Evolutionary conservation across 2,888 invertebrate genomes (phyloP).

Genomic region (Drosophila trichaetosa): DNA sequence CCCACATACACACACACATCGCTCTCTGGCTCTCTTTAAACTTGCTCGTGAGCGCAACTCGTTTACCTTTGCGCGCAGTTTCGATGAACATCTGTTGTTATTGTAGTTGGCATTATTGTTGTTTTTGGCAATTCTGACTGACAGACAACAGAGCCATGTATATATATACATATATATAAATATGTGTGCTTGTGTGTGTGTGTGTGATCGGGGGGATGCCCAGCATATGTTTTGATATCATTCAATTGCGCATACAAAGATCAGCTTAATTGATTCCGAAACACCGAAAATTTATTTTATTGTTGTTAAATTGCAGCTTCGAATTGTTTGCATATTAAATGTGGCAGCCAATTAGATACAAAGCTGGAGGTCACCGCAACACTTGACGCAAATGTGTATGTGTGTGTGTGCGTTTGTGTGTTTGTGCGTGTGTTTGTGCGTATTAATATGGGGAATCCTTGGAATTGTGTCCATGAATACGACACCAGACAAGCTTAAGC

Average conservation of each 20-base stretch:
- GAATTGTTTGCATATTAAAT: conserved; percentile 41
- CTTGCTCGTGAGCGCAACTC: conserved; percentile 65
- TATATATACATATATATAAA: conserved; percentile 5
- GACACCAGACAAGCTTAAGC: background rate
- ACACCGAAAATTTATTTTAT: conserved; percentile 41
- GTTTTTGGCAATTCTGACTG: conserved; percentile 65
- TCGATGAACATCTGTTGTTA: conserved; percentile 68
- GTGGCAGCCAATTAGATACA: conserved; percentile 42
- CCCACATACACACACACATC: conserved; percentile 53
- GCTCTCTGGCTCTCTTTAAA: conserved; percentile 47
- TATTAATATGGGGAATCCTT: conserved; percentile 27
- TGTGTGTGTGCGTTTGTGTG: background rate
- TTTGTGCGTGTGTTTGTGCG: background rate
- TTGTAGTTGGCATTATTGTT: conserved; percentile 57
- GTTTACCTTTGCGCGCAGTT: conserved; percentile 72
- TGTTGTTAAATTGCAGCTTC: conserved; percentile 50
- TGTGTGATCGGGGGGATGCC: conserved; percentile 7
- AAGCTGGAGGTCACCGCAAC: conserved; percentile 42
- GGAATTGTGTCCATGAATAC: conserved; percentile 9
- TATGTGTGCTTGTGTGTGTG: background rate
- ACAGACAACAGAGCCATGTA: conserved; percentile 58
- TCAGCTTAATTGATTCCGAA: conserved; percentile 50
- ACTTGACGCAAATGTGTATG: conserved; percentile 12
- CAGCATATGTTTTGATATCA: conserved; percentile 62
- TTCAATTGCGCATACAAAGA: conserved; percentile 48